Evolutionary conservation across 2,797 vertebrate species (phyloP).

Genomic region (Sebastes vulpes): DNA sequence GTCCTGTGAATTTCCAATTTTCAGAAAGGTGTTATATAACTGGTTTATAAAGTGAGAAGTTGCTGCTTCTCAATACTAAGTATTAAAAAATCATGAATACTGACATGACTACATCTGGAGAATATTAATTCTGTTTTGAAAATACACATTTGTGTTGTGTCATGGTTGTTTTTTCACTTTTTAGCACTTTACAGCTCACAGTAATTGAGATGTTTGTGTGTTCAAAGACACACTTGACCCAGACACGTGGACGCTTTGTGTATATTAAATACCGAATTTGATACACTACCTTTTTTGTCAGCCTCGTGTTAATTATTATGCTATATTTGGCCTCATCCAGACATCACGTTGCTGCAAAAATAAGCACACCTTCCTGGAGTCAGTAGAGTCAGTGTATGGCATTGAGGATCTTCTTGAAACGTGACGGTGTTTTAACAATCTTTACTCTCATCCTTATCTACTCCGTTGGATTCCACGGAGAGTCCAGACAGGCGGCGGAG

Average conservation of each 20-base stretch:
- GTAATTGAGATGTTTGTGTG: slow-evolving; percentile 3
- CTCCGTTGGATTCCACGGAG: slow-evolving; percentile 60
- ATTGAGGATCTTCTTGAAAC: slow-evolving; percentile 56
- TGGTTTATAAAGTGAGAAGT: neutral
- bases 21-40: neutral
- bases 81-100: neutral
- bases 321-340: slow-evolving; percentile 60
- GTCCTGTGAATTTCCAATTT: neutral
- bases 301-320: slow-evolving; percentile 20
- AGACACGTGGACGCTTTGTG: neutral
- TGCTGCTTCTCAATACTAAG: neutral
- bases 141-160: neutral
- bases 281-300: neutral
- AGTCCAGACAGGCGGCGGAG: slow-evolving; percentile 61
- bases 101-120: neutral
- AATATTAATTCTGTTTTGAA: neutral
- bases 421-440: slow-evolving; percentile 66
- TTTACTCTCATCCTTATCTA: slow-evolving; percentile 64
- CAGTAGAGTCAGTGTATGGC: slow-evolving; percentile 23
- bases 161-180: neutral
- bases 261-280: neutral
- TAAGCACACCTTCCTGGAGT: slow-evolving; percentile 61
- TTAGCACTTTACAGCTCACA: neutral
- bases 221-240: slow-evolving; percentile 1
- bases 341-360: slow-evolving; percentile 41